A percentile compares a stretch with the other conserved stretches of the same genome.
These are phyloP conservation scores for Gymnopithys bicolor DNA, from an alignment of 2,797 vertebrate species.

Conservation along the genomic window DNA sequence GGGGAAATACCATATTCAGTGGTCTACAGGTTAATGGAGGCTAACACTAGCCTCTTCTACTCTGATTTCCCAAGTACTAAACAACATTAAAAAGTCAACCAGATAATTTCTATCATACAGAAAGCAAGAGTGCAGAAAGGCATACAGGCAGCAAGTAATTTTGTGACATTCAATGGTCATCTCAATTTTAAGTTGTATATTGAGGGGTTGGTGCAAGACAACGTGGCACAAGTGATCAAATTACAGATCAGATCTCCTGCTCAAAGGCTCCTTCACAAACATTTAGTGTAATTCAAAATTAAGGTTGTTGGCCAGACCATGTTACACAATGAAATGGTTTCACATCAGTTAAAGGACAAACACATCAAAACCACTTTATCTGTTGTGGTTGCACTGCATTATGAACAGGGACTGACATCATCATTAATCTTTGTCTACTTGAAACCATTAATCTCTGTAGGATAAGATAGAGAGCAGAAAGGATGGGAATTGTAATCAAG, in stretches of 20 bases:
- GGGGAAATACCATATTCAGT: neutral
- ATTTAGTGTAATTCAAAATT: neutral
- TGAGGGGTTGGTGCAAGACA: accelerated
- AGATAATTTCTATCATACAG: neutral
- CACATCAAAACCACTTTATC: neutral
- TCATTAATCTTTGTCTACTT: neutral
- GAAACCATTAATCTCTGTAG: neutral
- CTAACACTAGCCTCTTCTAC: neutral
- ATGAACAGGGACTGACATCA: neutral
- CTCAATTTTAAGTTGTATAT: neutral
- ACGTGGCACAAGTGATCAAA: accelerated
- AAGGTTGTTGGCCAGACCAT: neutral
- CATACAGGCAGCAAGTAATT: neutral
- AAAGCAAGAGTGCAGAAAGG: neutral
- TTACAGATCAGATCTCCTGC: neutral
- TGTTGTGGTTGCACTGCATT: neutral
- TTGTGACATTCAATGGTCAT: neutral
- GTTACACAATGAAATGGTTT: neutral
- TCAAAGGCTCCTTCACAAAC: neutral
- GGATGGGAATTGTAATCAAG: neutral
- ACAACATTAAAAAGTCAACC: neutral
- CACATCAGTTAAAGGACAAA: neutral
- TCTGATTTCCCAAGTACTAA: neutral
- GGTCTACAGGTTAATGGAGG: neutral
- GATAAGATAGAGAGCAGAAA: neutral